These are phyloP conservation scores for Rhagophthalmus giganteus DNA, from an alignment of 2,888 invertebrate species.

Conservation along the genomic window DNA sequence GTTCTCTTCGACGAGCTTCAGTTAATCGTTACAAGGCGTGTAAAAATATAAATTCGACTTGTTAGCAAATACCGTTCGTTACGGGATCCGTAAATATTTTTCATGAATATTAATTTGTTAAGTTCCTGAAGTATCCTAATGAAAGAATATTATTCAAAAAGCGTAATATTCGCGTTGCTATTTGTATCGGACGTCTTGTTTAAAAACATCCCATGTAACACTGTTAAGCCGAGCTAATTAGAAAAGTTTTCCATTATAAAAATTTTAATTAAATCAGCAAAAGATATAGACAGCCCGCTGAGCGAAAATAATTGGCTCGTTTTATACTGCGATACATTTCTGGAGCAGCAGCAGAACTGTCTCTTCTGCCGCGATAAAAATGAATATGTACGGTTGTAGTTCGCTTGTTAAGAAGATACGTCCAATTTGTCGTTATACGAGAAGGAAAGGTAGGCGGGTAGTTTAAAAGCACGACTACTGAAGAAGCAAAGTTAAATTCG, in stretches of 20 bases:
- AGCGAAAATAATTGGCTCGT: slow-evolving; percentile 25
- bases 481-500: too few species aligned
- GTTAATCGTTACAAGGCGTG: too few species aligned
- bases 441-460: not conserved
- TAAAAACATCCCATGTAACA: slow-evolving; percentile 21
- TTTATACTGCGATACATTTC: slow-evolving; percentile 7
- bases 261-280: slow-evolving; percentile 30
- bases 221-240: slow-evolving; percentile 22
- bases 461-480: too few species aligned
- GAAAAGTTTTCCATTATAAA: slow-evolving; percentile 27
- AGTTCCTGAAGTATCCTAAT: slow-evolving; percentile 7
- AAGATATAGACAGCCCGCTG: slow-evolving; percentile 25
- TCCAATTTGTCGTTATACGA: slow-evolving; percentile 14
- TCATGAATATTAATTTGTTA: not conserved
- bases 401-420: slow-evolving; percentile 13
- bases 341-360: slow-evolving; percentile 5
- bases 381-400: slow-evolving; percentile 11
- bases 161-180: slow-evolving; percentile 2
- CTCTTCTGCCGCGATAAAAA: slow-evolving; percentile 8
- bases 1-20: too few species aligned
- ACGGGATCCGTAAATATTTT: too few species aligned
- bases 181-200: slow-evolving; percentile 16
- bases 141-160: slow-evolving; percentile 9
- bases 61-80: too few species aligned
- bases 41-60: too few species aligned